Conservation (phyloP, 1,140 invertebrate genomes). For the Psix sp. region DNA sequence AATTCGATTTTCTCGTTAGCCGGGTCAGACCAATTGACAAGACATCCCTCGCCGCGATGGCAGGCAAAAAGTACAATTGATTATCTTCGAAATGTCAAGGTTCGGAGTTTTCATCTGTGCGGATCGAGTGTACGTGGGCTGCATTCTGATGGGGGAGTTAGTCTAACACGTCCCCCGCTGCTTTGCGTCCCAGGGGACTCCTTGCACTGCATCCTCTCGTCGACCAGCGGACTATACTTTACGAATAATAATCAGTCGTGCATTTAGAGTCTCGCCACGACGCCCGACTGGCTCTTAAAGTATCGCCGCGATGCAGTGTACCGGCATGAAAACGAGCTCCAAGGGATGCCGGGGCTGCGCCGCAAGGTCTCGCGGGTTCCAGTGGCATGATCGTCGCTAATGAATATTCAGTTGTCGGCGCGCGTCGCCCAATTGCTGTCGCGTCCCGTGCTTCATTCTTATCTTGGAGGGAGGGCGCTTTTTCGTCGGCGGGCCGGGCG, state of each 20-base stretch:
- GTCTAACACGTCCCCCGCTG: conserved; percentile 40
- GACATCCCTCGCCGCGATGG: background rate
- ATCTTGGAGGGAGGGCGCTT: conserved; percentile 27
- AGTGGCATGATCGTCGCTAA: conserved; percentile 72
- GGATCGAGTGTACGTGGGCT: conserved; percentile 46
- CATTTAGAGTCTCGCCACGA: conserved; percentile 64
- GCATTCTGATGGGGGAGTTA: conserved; percentile 53
- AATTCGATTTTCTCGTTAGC: too few species aligned
- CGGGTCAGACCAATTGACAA: conserved; percentile 14
- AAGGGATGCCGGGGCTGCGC: conserved; percentile 25
- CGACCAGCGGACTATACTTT: conserved; percentile 66
- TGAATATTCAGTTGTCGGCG: conserved; percentile 72
- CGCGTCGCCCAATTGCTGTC: conserved; percentile 64
- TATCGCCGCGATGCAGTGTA: conserved; percentile 42
- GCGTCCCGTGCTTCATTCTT: conserved; percentile 50
- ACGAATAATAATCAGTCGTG: conserved; percentile 71
- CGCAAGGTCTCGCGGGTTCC: conserved; percentile 58
- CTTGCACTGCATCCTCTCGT: conserved; percentile 51
- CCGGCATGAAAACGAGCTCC: conserved; percentile 51
- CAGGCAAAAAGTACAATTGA: conserved; percentile 31
- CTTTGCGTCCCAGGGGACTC: conserved; percentile 43
- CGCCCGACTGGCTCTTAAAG: conserved; percentile 49
- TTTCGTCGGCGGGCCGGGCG: conserved; percentile 28
- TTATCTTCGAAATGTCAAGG: conserved; percentile 57
- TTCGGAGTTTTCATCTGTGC: conserved; percentile 50